Conservation (phyloP, 2,797 vertebrate species). For the Apogon hyalosoma region DNA sequence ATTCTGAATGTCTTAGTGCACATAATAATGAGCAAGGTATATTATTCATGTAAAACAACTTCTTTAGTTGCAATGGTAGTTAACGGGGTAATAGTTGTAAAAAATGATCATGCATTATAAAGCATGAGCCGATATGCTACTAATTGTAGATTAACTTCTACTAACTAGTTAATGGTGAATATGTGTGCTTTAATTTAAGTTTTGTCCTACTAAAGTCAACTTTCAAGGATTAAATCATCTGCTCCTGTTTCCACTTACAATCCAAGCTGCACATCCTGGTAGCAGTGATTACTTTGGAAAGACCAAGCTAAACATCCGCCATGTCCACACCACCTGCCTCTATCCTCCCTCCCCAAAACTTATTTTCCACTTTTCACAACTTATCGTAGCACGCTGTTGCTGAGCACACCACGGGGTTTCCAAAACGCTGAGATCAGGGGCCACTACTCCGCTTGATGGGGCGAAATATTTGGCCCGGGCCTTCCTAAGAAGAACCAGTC, state of each 20-base stretch:
- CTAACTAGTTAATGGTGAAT: too few species aligned
- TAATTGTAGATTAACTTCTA: too few species aligned
- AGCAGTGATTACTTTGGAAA: constrained; percentile 12
- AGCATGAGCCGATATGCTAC: too few species aligned
- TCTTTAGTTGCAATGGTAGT: too few species aligned
- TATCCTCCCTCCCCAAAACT: neutral
- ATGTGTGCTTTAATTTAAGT: too few species aligned
- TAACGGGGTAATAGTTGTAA: too few species aligned
- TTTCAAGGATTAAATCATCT: neutral
- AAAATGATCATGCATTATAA: too few species aligned
- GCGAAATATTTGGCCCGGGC: constrained; percentile 57
- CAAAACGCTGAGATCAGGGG: constrained; percentile 42
- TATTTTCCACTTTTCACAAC: constrained; percentile 60
- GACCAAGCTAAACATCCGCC: constrained; percentile 19
- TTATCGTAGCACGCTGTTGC: constrained; percentile 49
- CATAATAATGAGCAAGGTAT: too few species aligned
- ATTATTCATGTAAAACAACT: too few species aligned
- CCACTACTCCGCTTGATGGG: constrained; percentile 55
- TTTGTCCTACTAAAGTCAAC: too few species aligned
- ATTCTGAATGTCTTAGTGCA: too few species aligned
- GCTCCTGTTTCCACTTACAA: neutral
- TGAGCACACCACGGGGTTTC: constrained; percentile 56
- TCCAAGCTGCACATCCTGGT: neutral
- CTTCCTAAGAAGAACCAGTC: constrained; percentile 78
- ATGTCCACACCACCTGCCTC: constrained; percentile 28